Evolutionary conservation across 2,888 invertebrate species (phyloP).

Genomic region (Synanthedon andrenaeformis): DNA sequence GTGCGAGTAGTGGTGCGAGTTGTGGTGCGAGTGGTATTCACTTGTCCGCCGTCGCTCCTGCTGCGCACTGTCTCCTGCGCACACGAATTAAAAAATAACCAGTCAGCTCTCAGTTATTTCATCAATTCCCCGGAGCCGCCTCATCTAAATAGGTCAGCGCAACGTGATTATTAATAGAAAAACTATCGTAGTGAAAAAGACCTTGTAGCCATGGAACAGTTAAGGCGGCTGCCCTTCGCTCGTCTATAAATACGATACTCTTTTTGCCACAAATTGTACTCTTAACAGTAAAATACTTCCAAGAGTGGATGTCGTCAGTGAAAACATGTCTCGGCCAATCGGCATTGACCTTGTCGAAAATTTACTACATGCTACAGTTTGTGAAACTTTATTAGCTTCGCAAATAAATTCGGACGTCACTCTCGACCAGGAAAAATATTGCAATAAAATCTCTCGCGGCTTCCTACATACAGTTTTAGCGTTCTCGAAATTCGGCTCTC

Average conservation of each 20-base stretch:
- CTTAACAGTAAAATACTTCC: no score
- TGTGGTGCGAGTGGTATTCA: slow-evolving; percentile 59
- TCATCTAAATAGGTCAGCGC: neutral
- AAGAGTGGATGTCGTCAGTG: no score
- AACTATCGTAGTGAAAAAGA: slow-evolving; percentile 14
- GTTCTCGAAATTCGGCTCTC: slow-evolving; percentile 6
- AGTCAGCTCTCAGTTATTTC: neutral
- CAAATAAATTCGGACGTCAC: slow-evolving; percentile 7
- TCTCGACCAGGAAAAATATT: neutral
- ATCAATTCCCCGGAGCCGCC: no score
- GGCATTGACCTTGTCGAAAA: slow-evolving; percentile 3
- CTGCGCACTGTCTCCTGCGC: slow-evolving; percentile 60
- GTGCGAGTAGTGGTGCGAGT: slow-evolving; percentile 55
- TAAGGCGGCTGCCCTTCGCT: slow-evolving; percentile 3
- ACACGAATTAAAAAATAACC: neutral
- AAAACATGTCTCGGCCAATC: neutral
- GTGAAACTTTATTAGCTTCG: slow-evolving; percentile 11
- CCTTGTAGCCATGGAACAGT: slow-evolving; percentile 12
- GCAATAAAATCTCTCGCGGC: slow-evolving; percentile 1
- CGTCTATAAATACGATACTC: neutral
- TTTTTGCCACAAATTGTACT: no score
- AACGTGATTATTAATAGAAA: slow-evolving; percentile 6
- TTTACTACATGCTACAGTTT: slow-evolving; percentile 8
- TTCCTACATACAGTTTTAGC: slow-evolving; percentile 6
- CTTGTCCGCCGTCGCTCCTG: slow-evolving; percentile 30